Base-by-base conservation (phyloP, 2,113 vertebrate genomes). In the Mustelus asterias region DNA sequence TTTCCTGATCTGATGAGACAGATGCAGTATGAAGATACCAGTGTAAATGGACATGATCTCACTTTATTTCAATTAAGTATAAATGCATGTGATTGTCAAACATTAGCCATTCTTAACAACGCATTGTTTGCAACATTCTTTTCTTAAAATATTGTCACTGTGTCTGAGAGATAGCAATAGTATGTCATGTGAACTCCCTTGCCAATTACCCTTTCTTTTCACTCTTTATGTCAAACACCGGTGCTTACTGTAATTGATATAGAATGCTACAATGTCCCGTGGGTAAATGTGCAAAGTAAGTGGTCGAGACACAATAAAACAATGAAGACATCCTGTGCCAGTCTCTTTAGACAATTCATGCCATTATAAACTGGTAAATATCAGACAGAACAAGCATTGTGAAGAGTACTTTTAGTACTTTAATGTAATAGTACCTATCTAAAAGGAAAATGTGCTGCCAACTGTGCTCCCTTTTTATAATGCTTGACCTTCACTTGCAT, bases 261-360 rank as follows among this genome's bases (percentile, higher is more conserved):
- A 33, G 88, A 90, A 60, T 54, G 0, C 88, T 33, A 29, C 41
- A 26, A 33, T 60, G 88, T 60, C 54, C 88, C 24, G 26, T 90
- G 88, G 88, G 88, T 60, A 63, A 33, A 54, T 33, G 88, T 90
- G 26, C 44, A 90, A 90, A 33, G 10, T 33, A 14, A 90, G 88
- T 54, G 14, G 29, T 14, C 14, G 10, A 90, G 88, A 54, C 86
- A 48, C 48, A 54, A 80, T 80, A 37, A 83, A 37, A 83, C 80
- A 83, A 54, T 60, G 54, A 90, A 90, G 88, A 90, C 54, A 16
- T 60, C 88, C 88, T 60, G 26, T 90, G 33, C 88, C 88, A 90
- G 88, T 16, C 54, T 63, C 88, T 60, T 60, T n/a, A 90, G 54
- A 33, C 88, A 90, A 54, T 90, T 90, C 48, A 33, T 90, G 88